Percentiles rank a stretch among this genome's conserved stretches.
These are phyloP conservation scores for Osedax frankpressi DNA, from an alignment of 2,888 invertebrate species.

Conservation along the genomic window DNA sequence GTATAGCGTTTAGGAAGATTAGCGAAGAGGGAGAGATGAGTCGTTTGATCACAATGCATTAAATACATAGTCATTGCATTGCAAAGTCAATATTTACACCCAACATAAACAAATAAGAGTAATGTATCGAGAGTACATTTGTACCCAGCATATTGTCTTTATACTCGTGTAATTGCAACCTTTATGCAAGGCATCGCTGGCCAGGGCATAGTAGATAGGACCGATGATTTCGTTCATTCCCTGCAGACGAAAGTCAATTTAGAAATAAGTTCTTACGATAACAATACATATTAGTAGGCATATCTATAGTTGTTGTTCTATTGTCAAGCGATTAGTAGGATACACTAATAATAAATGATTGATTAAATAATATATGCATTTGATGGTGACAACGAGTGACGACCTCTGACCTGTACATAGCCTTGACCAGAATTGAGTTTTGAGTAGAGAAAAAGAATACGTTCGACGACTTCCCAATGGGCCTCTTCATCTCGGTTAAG, in stretches of 20 bases:
- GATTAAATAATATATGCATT: neutral
- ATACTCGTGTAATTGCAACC: too few species aligned
- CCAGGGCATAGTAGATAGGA: conserved; percentile 92
- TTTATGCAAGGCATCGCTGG: conserved; percentile 58
- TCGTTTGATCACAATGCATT: too few species aligned
- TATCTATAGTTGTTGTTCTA: neutral
- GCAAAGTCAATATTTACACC: too few species aligned
- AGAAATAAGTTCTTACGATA: neutral
- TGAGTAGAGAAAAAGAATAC: conserved; percentile 89
- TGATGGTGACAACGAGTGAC: neutral
- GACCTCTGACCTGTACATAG: conserved; percentile 49
- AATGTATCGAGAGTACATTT: too few species aligned
- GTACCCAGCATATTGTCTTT: too few species aligned
- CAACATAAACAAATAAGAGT: too few species aligned
- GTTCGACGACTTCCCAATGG: conserved; percentile 95
- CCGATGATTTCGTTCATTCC: conserved; percentile 99
- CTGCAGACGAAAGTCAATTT: conserved; percentile 58
- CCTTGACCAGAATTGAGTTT: conserved; percentile 95
- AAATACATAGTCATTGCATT: too few species aligned
- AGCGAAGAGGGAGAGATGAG: too few species aligned
- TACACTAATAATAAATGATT: neutral
- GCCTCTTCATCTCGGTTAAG: conserved; percentile 67
- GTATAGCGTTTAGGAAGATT: too few species aligned
- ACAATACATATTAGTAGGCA: neutral
- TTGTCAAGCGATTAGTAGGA: neutral